Evolutionary conservation across 1,140 invertebrate species (phyloP), one percentile per base, ranked within the genome.

Genomic region (Panagrolaimus sp.): DNA sequence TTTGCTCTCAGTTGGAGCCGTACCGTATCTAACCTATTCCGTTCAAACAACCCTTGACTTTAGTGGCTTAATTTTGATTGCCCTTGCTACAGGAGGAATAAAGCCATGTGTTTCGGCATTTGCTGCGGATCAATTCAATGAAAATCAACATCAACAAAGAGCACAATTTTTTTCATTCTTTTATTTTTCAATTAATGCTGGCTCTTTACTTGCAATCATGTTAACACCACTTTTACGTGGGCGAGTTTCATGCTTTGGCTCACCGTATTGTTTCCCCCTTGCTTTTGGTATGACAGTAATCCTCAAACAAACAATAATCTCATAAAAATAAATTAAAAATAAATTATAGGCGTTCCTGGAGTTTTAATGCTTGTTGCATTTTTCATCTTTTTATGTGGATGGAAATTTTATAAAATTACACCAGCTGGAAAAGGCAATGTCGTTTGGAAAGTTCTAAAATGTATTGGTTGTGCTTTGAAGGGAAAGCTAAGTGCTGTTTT

Each of bases 81-180:
- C 92, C 2, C 66, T 93, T 13, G 92, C 93, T 0, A 93, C 92
- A 0, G 96, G 93, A 9, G 92, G 95, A 2, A 98, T 99, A 77
- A 98, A 98, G 82, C 93, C 96, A 0, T 97, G 93, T 82, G 94
- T 98, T 0, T 89, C 92, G 0, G 91, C 95, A 0, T 98, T 98
- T 84, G 96, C 96, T 44, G 76, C 71, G n/a, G 74, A 76, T 67
- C 76, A 78, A 68, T 81, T 83, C 66, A 78, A 74, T 48, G 78
- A 83, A 68, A 25, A 80, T 27, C 79, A 82, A 27, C 68, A 82
- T 23, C 46, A 70, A n/a, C 71, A 80, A 13, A 38, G 79, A 9
- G 68, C 75, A 9, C 88, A 88, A 67, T 97, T 93, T 85, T 96
- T 96, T 84, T 94, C 92, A 11, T 74, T 84, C 63, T 84, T 84